Evolutionary conservation across 2,888 invertebrate species (phyloP).

Genomic region (Linyphia triangularis): DNA sequence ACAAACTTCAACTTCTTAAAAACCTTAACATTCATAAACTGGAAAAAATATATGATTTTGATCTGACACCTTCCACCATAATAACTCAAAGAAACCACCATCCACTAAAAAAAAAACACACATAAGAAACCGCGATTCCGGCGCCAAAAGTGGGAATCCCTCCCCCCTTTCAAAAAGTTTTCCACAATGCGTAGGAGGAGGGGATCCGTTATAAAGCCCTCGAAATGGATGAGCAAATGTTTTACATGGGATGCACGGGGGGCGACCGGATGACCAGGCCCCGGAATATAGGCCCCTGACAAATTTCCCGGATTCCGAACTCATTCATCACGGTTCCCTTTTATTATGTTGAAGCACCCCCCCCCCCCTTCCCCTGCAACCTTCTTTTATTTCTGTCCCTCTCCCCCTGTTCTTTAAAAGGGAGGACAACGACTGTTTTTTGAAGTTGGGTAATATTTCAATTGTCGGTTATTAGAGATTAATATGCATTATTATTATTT

Average conservation of each 20-base stretch:
- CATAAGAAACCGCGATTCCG: neutral
- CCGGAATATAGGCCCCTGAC: slow-evolving; percentile 60
- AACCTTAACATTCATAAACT: no score
- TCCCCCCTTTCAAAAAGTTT: slow-evolving; percentile 29
- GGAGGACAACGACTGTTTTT: no score
- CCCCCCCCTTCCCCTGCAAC: neutral
- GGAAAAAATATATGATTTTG: no score
- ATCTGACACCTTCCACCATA: no score
- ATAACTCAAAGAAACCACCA: no score
- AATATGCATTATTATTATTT: no score
- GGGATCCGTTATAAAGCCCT: slow-evolving; percentile 56
- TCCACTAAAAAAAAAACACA: no score
- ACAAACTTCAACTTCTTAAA: no score
- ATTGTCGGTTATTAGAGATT: no score
- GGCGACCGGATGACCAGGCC: slow-evolving; percentile 66
- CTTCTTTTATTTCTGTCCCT: neutral
- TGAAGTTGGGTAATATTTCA: no score
- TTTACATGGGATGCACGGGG: slow-evolving; percentile 69
- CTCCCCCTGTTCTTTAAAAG: neutral
- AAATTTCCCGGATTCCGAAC: slow-evolving; percentile 72
- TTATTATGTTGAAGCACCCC: slow-evolving; percentile 64
- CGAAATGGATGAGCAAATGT: slow-evolving; percentile 67
- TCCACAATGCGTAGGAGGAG: slow-evolving; percentile 14
- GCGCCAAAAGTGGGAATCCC: slow-evolving; percentile 46
- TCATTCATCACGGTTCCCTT: slow-evolving; percentile 70